phyloP scores from a whole-genome alignment of 53 echinoderm and acorn worm species.

The Stichopus horrens region DNA sequence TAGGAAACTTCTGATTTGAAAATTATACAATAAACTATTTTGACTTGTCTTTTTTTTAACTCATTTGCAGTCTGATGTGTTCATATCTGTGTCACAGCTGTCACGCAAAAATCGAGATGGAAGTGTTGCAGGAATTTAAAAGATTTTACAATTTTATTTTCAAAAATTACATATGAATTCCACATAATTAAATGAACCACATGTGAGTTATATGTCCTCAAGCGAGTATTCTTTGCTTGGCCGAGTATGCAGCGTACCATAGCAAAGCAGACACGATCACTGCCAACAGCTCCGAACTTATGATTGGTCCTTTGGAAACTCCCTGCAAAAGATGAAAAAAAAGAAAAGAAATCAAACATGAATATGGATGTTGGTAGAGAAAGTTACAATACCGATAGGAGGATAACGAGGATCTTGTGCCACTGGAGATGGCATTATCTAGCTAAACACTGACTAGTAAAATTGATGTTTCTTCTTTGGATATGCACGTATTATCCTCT shows the following conservation, averaged over 20 bases:
- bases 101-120: background rate
- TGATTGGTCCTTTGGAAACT: constrained; percentile 37
- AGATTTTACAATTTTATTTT: background rate
- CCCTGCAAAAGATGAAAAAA: background rate
- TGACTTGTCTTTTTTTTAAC: background rate
- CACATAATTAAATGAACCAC: constrained; percentile 33
- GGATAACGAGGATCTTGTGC: no score
- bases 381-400: no score
- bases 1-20: no score
- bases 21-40: background rate
- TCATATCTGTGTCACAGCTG: background rate
- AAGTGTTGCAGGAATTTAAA: background rate
- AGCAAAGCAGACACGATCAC: constrained; percentile 13
- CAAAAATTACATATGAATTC: constrained; percentile 4
- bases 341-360: background rate
- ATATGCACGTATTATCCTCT: no score
- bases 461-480: no score
- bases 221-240: constrained; percentile 27
- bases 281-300: constrained; percentile 29
- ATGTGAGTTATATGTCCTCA: background rate
- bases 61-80: background rate
- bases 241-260: constrained; percentile 38
- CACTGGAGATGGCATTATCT: no score
- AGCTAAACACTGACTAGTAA: no score
- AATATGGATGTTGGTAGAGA: no score